Evolutionary conservation across 2,113 vertebrate genomes (phyloP), one percentile per base, ranked within the genome.

Genomic region (Candoia aspera): DNA sequence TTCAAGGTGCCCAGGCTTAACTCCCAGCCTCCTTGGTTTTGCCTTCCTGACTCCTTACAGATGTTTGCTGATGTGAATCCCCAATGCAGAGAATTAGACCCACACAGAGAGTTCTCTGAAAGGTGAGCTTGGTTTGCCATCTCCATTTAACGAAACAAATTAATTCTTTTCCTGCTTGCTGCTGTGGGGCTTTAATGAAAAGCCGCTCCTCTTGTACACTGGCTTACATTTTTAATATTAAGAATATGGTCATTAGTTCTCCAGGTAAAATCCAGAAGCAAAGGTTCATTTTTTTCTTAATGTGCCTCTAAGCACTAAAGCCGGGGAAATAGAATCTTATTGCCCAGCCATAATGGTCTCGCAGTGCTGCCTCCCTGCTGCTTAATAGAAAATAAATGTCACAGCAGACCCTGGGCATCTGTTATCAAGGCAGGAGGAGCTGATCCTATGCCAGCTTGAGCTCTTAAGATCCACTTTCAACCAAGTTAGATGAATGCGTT

Each of bases 391-490:
- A 93, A 73, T 83, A 88, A 93, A 90, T n/a, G 21, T 68, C 91
- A 73, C 84, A 79, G 83, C 83, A 11, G 58, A 15, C 4, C n/a
- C 54, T 29, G 84, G 59, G 58, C 29, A 46, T 54, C 33, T 93
- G n/a, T 84, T 92, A 89, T 94, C 33, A 68, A 93, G 55, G 62
- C 84, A n/a, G 49, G 55, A 91, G 60, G 37, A 57, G 79, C 60
- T 91, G 58, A 64, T 90, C 91, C 87, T 73, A 3, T 19, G 73
- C 92, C 92, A 91, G 58, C 5, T 90, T 92, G 79, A 93, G 58
- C 86, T 89, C 85, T 1, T 37, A 86, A 86, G 86, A 93, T 54
- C 94, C 68, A 26, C 24, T 89, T 92, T 95, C 95, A 94, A n/a
- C 53, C 90, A 73, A 9, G 89, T 49, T 54, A 93, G 92, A 91